phyloP scores from a whole-genome alignment of 1,140 invertebrate genomes.

The Cephus cinctus region DNA sequence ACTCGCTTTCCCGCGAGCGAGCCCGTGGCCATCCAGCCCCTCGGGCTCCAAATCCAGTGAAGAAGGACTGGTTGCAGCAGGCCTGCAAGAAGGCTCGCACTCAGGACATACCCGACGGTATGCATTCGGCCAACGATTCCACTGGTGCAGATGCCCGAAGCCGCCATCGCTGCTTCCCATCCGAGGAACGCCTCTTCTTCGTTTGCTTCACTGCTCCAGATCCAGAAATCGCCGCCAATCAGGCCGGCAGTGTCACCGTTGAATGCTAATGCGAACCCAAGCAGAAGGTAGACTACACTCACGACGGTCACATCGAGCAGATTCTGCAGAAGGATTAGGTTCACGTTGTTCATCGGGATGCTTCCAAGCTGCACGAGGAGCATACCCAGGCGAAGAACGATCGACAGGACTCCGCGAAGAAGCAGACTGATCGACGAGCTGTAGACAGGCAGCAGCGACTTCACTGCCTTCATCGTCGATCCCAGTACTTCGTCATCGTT shows the following conservation, averaged over 20 bases:
- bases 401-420: neutral
- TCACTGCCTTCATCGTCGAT: neutral
- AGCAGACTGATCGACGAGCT: too few species aligned
- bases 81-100: constrained; percentile 19
- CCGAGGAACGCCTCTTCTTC: constrained; percentile 26
- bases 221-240: constrained; percentile 27
- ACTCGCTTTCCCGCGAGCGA: constrained; percentile 11
- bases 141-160: constrained; percentile 29
- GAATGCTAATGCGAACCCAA: constrained; percentile 27
- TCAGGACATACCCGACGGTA: constrained; percentile 22
- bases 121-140: constrained; percentile 32
- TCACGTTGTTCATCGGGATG: constrained; percentile 32
- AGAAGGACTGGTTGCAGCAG: constrained; percentile 34
- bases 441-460: too few species aligned
- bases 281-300: constrained; percentile 26
- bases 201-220: constrained; percentile 22
- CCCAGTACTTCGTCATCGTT: too few species aligned
- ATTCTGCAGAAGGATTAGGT: constrained; percentile 29
- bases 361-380: constrained; percentile 21
- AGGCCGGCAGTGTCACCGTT: constrained; percentile 22
- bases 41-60: constrained; percentile 31
- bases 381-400: neutral
- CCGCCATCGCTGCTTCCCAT: constrained; percentile 28
- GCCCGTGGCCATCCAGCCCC: constrained; percentile 31
- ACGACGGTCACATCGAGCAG: constrained; percentile 3